Evolutionary conservation across 1,140 invertebrate genomes (phyloP), one percentile per base, ranked within the genome.

Genomic region (Periplaneta americana): DNA sequence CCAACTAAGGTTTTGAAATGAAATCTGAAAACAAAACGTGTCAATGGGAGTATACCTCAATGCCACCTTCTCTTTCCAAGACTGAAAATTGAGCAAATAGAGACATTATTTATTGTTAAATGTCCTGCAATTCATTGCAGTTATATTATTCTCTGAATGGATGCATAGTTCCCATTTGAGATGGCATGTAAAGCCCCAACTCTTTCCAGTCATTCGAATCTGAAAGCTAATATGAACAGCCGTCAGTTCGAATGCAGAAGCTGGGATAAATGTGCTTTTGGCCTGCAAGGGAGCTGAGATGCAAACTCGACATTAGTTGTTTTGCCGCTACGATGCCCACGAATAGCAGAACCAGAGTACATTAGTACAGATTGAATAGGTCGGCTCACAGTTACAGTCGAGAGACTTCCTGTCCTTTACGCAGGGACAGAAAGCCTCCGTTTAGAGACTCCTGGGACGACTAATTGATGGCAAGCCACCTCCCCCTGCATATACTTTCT

Each of bases 351-450:
- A 18, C 35, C 6, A 15, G 35, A 78, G 35, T 78, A 48, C 77
- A 78, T 78, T 78, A 78, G 77, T 39, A 31, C 77, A 78, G 32
- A 78, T 37, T 78, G 77, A 78, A 78, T 78, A 34, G 77, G 13
- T 39, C 31, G 22, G 48, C 22, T 28, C 5, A 11, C 22, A 28
- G 48, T 66, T 66, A 28, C 28, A 66, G 22, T 66, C 0, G 13
- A 66, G 48, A 66, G 48, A 13, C 48, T 66, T 66, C n/a, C 39
- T n/a, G n/a, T n/a, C n/a, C 39, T 22, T 18, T 22, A 48, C 39
- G 17, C 39, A n/a, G n/a, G n/a, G n/a, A n/a, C n/a, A n/a, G n/a
- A n/a, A 48, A 48, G 22, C 39, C 39, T 48, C 1, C 6, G 39
- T 48, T 48, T 48, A 48, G 39, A 22, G 48, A 11, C 48, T 66